Evolutionary conservation across 1,140 invertebrate species (phyloP), one percentile per base, ranked within the genome.

Genomic region (Babylonia areolata): DNA sequence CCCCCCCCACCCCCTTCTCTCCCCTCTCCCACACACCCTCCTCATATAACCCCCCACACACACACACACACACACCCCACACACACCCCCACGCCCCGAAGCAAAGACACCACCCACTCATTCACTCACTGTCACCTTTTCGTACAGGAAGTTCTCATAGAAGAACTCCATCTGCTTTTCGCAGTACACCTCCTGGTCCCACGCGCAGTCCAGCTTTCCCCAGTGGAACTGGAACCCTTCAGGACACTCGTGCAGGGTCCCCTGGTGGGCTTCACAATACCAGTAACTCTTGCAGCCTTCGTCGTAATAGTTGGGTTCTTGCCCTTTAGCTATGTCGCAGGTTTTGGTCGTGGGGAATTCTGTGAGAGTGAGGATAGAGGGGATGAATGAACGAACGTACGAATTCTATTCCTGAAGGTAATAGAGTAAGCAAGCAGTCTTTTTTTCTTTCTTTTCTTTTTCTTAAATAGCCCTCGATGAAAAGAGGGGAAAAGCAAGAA

Each of bases 211-310:
- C 17, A 84, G 64, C 23, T 73, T 40, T 17, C 40, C 69, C 82
- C 82, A 75, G 82, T 84, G 20, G 82, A 84, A 84, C 64, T 73
- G 82, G 15, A 73, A 71, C 23, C 39, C 64, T 3, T 23, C 20
- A 23, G 81, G 82, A 46, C 82, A 84, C 37, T 31, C 82, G 64
- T 84, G 64, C 46, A 84, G 64, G 23, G 82, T 73, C 9, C 82
- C 82, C 28, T 84, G 64, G 23, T 73, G 39, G 69, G 42, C 39
- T 23, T 84, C 82, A 35, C 82, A 84, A 23, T 17, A 42, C 64
- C 64, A 84, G 82, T 39, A 84, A 46, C 82, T 84, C 82, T 75
- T 73, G 64, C 82, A 84, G 39, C 64, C 82, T 37, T 84, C 82
- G 82, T 84, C 82, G 69, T 73, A 84, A 5, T 42, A 28, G 82